Conservation (phyloP, 2,888 invertebrate species). For the Strigamia transsilvanica region DNA sequence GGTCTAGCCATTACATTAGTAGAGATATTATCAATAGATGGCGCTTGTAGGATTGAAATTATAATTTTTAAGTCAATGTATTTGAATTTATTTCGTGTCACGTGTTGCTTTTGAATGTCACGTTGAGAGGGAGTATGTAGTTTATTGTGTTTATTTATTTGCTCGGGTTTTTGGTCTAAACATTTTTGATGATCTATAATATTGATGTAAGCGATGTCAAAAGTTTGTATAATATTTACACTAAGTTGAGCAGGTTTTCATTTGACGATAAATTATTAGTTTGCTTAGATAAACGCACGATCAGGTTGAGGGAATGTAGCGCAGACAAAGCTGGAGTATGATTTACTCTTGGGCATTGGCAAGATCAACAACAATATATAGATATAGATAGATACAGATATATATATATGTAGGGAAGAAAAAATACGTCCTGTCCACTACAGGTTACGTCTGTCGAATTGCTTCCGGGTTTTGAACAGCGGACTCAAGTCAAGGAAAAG, state of each 20-base stretch:
- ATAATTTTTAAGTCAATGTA: too few species aligned
- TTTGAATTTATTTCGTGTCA: background rate
- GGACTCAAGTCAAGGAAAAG: conserved; percentile 32
- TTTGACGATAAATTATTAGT: conserved; percentile 49
- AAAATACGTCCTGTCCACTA: conserved; percentile 22
- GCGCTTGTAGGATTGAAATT: background rate
- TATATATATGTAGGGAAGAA: background rate
- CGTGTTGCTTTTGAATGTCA: background rate
- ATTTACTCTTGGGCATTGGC: conserved; percentile 40
- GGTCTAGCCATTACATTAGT: background rate
- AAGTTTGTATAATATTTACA: conserved; percentile 39
- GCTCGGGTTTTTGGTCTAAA: background rate
- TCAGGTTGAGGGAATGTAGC: conserved; percentile 39
- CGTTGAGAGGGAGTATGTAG: background rate
- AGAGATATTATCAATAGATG: background rate
- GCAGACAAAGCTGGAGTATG: background rate
- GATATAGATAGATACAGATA: background rate
- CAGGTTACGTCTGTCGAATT: conserved; percentile 6
- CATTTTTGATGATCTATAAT: conserved; percentile 21
- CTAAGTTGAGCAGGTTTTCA: conserved; percentile 31
- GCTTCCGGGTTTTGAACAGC: conserved; percentile 44
- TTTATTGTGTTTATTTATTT: background rate
- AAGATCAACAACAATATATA: conserved; percentile 8
- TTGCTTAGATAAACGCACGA: conserved; percentile 47
- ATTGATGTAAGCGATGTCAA: conserved; percentile 40